These are phyloP conservation scores for Syngnathus floridae DNA, from an alignment of 2,113 vertebrate species.

Conservation along the genomic window DNA sequence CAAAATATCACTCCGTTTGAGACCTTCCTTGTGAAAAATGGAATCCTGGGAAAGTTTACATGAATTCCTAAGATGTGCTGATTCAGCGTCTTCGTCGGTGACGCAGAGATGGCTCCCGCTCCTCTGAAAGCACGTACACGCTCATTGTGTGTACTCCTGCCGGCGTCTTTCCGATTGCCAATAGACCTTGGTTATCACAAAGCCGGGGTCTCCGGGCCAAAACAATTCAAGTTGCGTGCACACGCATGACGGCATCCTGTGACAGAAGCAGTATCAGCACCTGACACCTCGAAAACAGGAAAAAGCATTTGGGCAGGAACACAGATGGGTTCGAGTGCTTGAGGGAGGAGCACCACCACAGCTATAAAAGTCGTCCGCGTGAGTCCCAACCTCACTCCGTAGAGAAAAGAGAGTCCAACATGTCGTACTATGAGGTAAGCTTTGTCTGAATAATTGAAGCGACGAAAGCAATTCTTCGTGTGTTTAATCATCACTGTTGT, in stretches of 20 bases:
- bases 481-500: neutral
- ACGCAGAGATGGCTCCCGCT: neutral
- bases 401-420: conserved; percentile 30
- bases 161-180: conserved; percentile 31
- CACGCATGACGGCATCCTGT: conserved; percentile 52
- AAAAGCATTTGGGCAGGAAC: conserved; percentile 51
- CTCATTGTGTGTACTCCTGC: conserved; percentile 30
- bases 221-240: conserved; percentile 47
- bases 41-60: neutral
- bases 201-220: conserved; percentile 47
- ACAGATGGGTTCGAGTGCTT: conserved; percentile 48
- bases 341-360: conserved; percentile 39
- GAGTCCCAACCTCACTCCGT: conserved; percentile 13
- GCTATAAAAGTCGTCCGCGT: conserved; percentile 36
- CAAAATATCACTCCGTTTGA: too few relatives aligned
- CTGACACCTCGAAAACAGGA: conserved; percentile 73
- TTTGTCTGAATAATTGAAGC: neutral
- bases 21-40: too few relatives aligned
- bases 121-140: neutral
- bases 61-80: neutral
- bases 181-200: conserved; percentile 32
- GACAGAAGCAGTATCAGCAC: conserved; percentile 58
- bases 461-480: too few relatives aligned
- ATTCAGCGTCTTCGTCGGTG: neutral
- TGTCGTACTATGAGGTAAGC: conserved; percentile 72